These are phyloP conservation scores for Heliconius himera DNA, from an alignment of 1,140 invertebrate genomes.

Conservation along the genomic window DNA sequence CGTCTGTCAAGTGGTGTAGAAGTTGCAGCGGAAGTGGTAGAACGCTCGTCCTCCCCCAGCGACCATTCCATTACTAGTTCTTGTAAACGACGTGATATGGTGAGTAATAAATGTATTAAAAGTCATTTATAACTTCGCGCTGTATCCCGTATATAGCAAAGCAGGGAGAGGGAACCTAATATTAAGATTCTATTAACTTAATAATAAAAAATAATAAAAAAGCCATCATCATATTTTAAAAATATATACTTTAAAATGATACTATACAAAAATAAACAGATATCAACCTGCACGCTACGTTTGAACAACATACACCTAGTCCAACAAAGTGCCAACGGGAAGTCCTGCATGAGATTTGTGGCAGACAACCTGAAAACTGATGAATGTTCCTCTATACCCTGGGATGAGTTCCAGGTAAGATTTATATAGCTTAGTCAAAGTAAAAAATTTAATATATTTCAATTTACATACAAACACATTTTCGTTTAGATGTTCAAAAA, in stretches of 20 bases:
- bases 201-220: too few relatives aligned
- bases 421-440: not conserved
- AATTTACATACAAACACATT: constrained; percentile 10
- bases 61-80: constrained; percentile 91
- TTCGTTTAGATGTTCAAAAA: constrained; percentile 7
- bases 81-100: constrained; percentile 87
- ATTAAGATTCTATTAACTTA: too few relatives aligned
- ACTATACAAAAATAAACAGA: constrained; percentile 77
- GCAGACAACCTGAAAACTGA: constrained; percentile 89
- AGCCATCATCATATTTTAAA: too few relatives aligned
- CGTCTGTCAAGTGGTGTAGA: constrained; percentile 83
- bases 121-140: too few relatives aligned
- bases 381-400: constrained; percentile 93
- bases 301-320: constrained; percentile 91
- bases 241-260: not conserved
- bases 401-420: constrained; percentile 95
- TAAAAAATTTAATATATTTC: not conserved
- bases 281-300: constrained; percentile 91
- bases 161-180: too few relatives aligned
- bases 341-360: constrained; percentile 89
- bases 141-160: too few relatives aligned
- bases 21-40: constrained; percentile 92
- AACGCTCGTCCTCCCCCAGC: constrained; percentile 88
- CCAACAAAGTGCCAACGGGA: constrained; percentile 89
- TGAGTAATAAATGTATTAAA: constrained; percentile 38